These are phyloP conservation scores for Astropecten irregularis DNA, from an alignment of 53 echinoderm and acorn worm genomes.

Conservation along the genomic window DNA sequence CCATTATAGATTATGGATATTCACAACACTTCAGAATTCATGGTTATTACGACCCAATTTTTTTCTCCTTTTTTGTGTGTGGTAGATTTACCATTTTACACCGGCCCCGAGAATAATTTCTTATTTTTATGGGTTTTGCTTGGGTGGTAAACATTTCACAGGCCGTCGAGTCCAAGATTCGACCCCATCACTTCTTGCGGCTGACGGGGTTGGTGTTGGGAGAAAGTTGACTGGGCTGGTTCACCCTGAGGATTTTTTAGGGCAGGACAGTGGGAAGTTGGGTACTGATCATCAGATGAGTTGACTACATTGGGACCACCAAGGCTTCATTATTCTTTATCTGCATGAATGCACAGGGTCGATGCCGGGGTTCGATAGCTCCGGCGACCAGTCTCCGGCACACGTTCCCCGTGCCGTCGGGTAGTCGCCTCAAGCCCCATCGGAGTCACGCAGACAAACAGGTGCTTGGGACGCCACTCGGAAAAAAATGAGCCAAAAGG, in stretches of 20 bases:
- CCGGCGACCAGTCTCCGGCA: conserved; percentile 10
- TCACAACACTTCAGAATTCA: conserved; percentile 25
- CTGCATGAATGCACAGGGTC: conserved; percentile 26
- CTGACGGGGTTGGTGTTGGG: background rate
- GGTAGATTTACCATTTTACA: no score
- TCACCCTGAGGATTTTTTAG: no score
- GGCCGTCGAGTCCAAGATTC: background rate
- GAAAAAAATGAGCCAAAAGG: no score
- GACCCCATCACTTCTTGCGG: background rate
- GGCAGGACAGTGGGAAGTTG: no score
- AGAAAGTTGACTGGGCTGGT: no score
- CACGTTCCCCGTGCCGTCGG: conserved; percentile 4
- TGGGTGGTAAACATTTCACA: conserved; percentile 12
- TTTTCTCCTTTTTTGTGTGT: background rate
- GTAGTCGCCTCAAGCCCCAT: background rate
- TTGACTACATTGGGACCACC: conserved; percentile 25
- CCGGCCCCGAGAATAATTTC: no score
- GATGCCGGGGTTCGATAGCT: conserved; percentile 26
- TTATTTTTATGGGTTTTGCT: no score
- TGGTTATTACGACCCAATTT: conserved; percentile 2
- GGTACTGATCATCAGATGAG: no score
- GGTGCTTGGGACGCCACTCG: conserved; percentile 11
- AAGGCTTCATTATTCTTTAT: conserved; percentile 19
- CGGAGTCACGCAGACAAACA: conserved; percentile 34
- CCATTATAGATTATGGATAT: conserved; percentile 32